These are phyloP conservation scores for Hucho hucho DNA, from an alignment of 2,113 vertebrate genomes.

Conservation along the genomic window DNA sequence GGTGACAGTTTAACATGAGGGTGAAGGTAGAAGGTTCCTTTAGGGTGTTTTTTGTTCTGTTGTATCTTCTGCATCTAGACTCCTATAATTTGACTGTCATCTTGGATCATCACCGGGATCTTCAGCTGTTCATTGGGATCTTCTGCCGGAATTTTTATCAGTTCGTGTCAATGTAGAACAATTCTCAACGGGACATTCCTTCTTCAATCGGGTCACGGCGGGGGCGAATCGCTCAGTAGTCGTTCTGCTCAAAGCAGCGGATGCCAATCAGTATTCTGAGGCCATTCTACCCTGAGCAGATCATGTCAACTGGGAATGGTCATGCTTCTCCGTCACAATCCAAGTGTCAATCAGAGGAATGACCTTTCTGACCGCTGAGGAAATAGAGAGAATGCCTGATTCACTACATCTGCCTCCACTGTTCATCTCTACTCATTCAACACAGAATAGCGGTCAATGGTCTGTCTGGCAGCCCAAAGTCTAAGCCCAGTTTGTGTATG, in stretches of 20 bases:
- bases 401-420: conserved; percentile 29
- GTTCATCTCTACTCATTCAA: conserved; percentile 10
- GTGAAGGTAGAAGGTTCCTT: conserved; percentile 29
- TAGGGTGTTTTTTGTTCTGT: conserved; percentile 6
- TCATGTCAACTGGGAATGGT: conserved; percentile 27
- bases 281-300: conserved; percentile 35
- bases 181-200: conserved; percentile 17
- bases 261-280: conserved; percentile 34
- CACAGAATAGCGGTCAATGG: not conserved
- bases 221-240: conserved; percentile 45
- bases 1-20: conserved; percentile 30
- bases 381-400: conserved; percentile 40
- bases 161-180: conserved; percentile 15
- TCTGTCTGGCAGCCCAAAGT: conserved; percentile 1
- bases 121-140: conserved; percentile 20
- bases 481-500: conserved; percentile 5
- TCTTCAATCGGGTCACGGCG: conserved; percentile 9
- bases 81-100: conserved; percentile 50
- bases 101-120: conserved; percentile 22
- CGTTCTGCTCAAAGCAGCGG: conserved; percentile 9
- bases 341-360: conserved; percentile 41
- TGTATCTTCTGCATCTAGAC: conserved; percentile 39
- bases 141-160: conserved; percentile 54
- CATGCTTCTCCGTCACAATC: conserved; percentile 41
- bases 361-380: conserved; percentile 45